A percentile compares a stretch with the other conserved stretches of the same genome.
phyloP scores from a whole-genome alignment of 2,888 invertebrate genomes.

The Odontocerum albicorne region DNA sequence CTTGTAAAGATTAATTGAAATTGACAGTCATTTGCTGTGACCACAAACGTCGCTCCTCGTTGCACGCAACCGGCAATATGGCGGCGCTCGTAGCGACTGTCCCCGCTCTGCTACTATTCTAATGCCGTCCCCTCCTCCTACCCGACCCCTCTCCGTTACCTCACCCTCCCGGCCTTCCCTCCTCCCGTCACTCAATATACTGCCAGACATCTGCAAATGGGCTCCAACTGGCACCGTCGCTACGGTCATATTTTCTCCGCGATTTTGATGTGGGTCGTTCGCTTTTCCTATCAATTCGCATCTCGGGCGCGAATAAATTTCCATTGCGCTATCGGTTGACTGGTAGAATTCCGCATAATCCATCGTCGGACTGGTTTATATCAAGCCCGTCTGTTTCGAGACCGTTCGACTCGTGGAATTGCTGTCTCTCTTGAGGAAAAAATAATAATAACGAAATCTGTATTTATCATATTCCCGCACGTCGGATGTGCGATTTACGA shows the following conservation, averaged over 20 bases:
- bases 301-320: background rate
- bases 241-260: background rate
- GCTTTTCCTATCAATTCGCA: background rate
- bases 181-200: conserved; percentile 24
- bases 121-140: conserved; percentile 42
- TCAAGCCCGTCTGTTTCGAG: conserved; percentile 5
- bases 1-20: no score
- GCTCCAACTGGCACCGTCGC: background rate
- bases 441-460: conserved; percentile 3
- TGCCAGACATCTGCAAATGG: background rate
- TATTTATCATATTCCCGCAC: conserved; percentile 19
- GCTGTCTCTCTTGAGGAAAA: conserved; percentile 7
- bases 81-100: conserved; percentile 18
- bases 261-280: background rate
- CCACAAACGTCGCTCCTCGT: conserved; percentile 10
- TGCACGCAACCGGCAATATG: conserved; percentile 22
- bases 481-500: conserved; percentile 20
- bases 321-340: no score
- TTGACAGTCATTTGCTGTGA: conserved; percentile 11
- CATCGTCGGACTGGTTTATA: no score
- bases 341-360: no score
- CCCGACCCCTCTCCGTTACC: conserved; percentile 32
- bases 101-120: conserved; percentile 36
- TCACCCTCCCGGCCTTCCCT: conserved; percentile 34
- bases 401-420: conserved; percentile 16